Base-by-base conservation (phyloP, 1,140 invertebrate genomes). In the Bombus picipes region DNA sequence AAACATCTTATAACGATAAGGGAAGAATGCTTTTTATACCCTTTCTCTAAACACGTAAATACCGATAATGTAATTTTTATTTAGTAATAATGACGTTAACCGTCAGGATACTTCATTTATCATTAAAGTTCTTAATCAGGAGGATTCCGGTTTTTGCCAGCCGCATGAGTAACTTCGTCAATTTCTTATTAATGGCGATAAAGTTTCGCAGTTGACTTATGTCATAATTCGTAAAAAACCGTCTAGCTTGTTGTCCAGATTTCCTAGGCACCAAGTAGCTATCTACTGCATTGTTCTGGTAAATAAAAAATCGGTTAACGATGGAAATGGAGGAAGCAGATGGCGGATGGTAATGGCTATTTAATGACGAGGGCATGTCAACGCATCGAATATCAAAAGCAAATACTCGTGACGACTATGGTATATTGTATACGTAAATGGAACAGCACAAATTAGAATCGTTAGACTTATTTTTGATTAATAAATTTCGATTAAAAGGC, bases 151-250 rank as follows among this genome's bases (percentile, higher is more conserved):
- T 25, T 62, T 62, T 62, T 28, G 2, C n/a, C 59, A 37, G 66
- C 10, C 18, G 37, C 65, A 85, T 53, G 0, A 53, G 76, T 53
- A 92, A 90, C 86, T 92, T 92, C 88, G 78, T 92, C 92, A 92
- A 90, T 83, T 92, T 91, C 83, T 92, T 91, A 92, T 91, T 92
- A 91, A 90, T 89, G 90, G 65, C 77, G 84, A 87, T 82, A 82
- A 79, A 87, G 83, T 86, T 86, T 83, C 73, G 72, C 66, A 83
- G 82, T 41, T 57, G 34, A 85, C 37, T 83, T 85, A 82, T 65
- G 77, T 59, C 28, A 62, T 0, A 28, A 62, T 70, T 79, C 47
- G 66, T 77, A 81, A 85, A 85, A 89, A 81, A 41, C 62, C 22
- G 12, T 10, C 37, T 22, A 53, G 22, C 37, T 25, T 70, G 22